Evolutionary conservation across 2,888 invertebrate genomes (phyloP).

Genomic region (Scaptomyza reducta): DNA sequence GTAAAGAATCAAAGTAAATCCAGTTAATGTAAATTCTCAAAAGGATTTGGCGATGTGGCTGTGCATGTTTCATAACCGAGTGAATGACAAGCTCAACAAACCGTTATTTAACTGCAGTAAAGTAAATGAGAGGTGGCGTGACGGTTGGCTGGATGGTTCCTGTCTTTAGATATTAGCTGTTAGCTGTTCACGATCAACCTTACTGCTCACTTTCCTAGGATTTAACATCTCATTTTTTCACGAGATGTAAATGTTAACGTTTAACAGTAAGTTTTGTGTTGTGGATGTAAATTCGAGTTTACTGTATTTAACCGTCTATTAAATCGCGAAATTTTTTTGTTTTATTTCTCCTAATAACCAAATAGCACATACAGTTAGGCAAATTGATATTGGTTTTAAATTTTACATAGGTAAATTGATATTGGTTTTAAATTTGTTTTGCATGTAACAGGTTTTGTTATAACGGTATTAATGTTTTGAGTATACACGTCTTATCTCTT

Average conservation of each 20-base stretch:
- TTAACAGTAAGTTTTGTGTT: not conserved
- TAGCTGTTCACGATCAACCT: too few relatives aligned
- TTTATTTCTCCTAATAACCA: too few relatives aligned
- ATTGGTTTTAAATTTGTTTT: too few relatives aligned
- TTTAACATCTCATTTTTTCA: not conserved
- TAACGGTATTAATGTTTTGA: too few relatives aligned
- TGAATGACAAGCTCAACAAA: constrained; percentile 95
- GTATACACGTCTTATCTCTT: too few relatives aligned
- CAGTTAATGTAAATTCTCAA: constrained; percentile 89
- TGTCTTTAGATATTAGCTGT: constrained; percentile 87
- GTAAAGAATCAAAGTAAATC: constrained; percentile 87
- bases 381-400: too few relatives aligned
- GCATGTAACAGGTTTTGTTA: too few relatives aligned
- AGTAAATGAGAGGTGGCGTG: constrained; percentile 96
- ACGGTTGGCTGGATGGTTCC: constrained; percentile 98
- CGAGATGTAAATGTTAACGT: not conserved
- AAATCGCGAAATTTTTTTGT: not conserved
- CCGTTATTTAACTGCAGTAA: constrained; percentile 95
- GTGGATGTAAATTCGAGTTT: not conserved
- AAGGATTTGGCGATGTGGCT: constrained; percentile 92
- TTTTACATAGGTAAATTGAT: too few relatives aligned
- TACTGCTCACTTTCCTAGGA: not conserved
- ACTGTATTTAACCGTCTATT: not conserved
- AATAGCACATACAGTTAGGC: too few relatives aligned
- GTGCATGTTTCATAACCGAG: constrained; percentile 95